Percentiles rank a stretch among this genome's conserved stretches.
phyloP scores from a whole-genome alignment of 2,797 vertebrate species.

The Synanceia verrucosa region DNA sequence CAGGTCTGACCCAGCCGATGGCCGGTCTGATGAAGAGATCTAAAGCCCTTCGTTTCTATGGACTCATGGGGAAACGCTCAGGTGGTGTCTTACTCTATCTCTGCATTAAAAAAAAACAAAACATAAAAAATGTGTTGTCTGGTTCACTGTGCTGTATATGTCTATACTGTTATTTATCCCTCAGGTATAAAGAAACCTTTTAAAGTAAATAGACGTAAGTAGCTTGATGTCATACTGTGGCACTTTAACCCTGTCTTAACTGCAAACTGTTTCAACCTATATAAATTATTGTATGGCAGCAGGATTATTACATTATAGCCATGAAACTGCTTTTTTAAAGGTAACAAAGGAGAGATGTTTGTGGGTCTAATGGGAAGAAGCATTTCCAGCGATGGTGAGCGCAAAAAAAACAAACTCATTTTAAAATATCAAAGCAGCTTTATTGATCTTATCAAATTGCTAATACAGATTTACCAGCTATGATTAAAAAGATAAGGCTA shows the following conservation, averaged over 20 bases:
- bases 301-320: background rate
- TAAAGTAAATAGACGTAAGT: constrained; percentile 77
- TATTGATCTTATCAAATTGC: constrained; percentile 70
- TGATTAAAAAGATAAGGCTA: constrained; percentile 46
- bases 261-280: background rate
- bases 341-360: constrained; percentile 72
- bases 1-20: constrained; percentile 53
- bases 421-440: constrained; percentile 68
- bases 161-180: background rate
- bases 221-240: background rate
- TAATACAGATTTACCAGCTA: constrained; percentile 51
- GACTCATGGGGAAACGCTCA: constrained; percentile 88
- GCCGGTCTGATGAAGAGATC: constrained; percentile 81
- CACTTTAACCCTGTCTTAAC: background rate
- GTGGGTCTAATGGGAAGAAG: constrained; percentile 81
- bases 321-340: constrained; percentile 17
- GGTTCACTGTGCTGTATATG: background rate
- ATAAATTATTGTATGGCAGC: background rate
- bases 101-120: background rate
- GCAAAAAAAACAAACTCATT: background rate
- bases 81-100: constrained; percentile 48
- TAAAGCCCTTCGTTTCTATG: constrained; percentile 86
- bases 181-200: constrained; percentile 68
- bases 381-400: constrained; percentile 71
- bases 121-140: background rate